Evolutionary conservation across 2,113 vertebrate genomes (phyloP), one percentile per base, ranked within the genome.

Genomic region (Equus przewalskii): DNA sequence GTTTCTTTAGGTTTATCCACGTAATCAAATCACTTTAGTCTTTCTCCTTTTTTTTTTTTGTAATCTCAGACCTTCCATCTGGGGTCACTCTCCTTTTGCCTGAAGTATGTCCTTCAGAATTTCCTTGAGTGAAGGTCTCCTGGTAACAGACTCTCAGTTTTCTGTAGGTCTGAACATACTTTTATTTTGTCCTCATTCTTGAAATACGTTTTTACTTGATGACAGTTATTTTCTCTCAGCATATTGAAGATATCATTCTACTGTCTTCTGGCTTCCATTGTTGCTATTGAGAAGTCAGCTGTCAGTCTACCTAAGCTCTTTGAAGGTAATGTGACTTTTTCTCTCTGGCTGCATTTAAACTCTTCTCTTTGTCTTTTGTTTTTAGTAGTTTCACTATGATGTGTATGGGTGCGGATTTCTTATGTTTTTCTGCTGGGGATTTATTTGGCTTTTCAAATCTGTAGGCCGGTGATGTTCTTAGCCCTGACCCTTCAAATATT

Each of bases 191-290:
- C 69, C 60, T 89, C n/a, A 5, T 76, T 64, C 60, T 54, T 51
- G 51, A 76, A 91, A 70, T 87, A 8, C 6, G 3, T 28, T 89
- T 89, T 96, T 10, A 62, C 73, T 51, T 60, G 60, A 75, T 90
- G 82, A 64, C 81, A 89, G 56, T 80, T 88, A 21, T 49, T 85
- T 89, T 75, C 82, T 92, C 36, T 86, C 44, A 28, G 67, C 51
- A 7, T 46, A 10, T 15, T 78, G 70, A 91, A 51, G 70, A 84
- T 36, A 4, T 69, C 70, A 33, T 81, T 91, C 96, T 86, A 2
- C 76, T 84, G 70, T 73, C 79, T 92, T 36, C 78, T 96, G 88
- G 56, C 91, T 94, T 80, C 94, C 91, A 44, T 56, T 87, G 70
- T 69, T 91, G 82, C 36, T 85, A 62, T 87, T 72, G 87, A 72